Evolutionary conservation across 2,113 vertebrate species (phyloP), one percentile per base, ranked within the genome.

Genomic region (Scophthalmus maximus): DNA sequence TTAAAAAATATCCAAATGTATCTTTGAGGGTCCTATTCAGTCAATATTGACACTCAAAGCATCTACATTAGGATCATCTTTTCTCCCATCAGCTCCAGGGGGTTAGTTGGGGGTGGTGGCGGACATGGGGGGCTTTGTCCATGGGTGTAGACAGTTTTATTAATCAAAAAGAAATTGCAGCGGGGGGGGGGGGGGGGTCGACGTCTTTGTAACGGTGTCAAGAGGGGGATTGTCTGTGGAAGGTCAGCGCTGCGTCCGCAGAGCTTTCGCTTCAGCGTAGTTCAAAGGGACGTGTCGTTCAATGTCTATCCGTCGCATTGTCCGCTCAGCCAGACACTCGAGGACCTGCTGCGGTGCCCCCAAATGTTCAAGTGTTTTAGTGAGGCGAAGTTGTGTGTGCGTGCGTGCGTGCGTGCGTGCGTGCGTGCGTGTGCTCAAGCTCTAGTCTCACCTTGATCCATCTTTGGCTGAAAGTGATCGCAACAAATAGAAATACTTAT

Each of bases 161-260:
- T 88, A 89, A 90, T 92, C 87, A 91, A 89, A 92, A 79, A 76
- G 78, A 84, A 87, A 82, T 79, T 86, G 82, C 78, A 82, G 83
- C 69, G 63, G 76, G 47, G 47, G 47, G 7, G n/a, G 47, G 44
- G 2, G 44, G 44, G 44, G 84, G 84, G 52, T 78, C 77, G 51
- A 74, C 70, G 81, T 88, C 90, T 92, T 92, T 92, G 87, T 93
- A 78, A 76, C 22, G 17, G 85, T 89, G 90, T 91, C 88, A 90
- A 88, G 85, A 87, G 85, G 86, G 46, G 76, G 85, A 84, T 86
- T 68, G 86, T 88, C 85, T 88, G 75, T 58, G 78, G 84, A 88
- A 82, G 87, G 88, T 89, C 87, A 89, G 85, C 65, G 23, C 75
- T 46, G 79, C 8, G 60, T 82, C 81, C 53, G 51, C 50, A 29